These are phyloP conservation scores for Drosophila nikananu DNA, from an alignment of 1,140 invertebrate species.

Conservation along the genomic window DNA sequence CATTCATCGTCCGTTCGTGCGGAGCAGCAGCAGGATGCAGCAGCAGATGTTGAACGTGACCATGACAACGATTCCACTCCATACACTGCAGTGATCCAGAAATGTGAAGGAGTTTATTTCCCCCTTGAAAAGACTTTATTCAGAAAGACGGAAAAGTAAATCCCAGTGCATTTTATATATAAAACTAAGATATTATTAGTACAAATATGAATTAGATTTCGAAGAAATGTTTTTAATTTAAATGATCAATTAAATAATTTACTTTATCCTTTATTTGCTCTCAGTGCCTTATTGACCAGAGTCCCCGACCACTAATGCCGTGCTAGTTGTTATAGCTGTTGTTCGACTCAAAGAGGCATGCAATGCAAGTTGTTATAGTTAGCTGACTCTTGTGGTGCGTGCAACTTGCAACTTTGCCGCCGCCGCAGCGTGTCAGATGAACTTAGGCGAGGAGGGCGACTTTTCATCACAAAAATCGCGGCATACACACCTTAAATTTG, in stretches of 20 bases:
- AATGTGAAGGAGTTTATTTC: not conserved
- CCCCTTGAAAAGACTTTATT: not conserved
- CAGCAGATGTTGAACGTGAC: constrained; percentile 71
- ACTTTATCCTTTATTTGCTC: not conserved
- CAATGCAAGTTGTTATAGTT: constrained; percentile 58
- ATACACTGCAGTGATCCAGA: not conserved
- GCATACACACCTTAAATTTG: constrained; percentile 29
- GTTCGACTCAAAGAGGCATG: constrained; percentile 69
- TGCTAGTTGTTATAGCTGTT: constrained; percentile 76
- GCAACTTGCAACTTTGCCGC: constrained; percentile 56
- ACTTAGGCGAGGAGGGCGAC: not conserved
- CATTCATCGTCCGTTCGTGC: constrained; percentile 75
- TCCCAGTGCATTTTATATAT: not conserved
- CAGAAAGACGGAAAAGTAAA: not conserved
- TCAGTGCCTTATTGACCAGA: constrained; percentile 22
- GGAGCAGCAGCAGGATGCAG: constrained; percentile 60
- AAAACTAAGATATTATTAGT: too few species aligned
- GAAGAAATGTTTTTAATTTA: too few species aligned
- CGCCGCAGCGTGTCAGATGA: constrained; percentile 31
- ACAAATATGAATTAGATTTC: not conserved
- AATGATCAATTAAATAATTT: not conserved
- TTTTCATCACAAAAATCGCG: constrained; percentile 10
- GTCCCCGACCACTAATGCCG: constrained; percentile 61
- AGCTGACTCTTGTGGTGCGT: constrained; percentile 60
- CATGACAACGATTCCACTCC: constrained; percentile 70